Evolutionary conservation across 1,140 invertebrate genomes (phyloP), one percentile per base, ranked within the genome.

Genomic region (Meloidogyne hapla): DNA sequence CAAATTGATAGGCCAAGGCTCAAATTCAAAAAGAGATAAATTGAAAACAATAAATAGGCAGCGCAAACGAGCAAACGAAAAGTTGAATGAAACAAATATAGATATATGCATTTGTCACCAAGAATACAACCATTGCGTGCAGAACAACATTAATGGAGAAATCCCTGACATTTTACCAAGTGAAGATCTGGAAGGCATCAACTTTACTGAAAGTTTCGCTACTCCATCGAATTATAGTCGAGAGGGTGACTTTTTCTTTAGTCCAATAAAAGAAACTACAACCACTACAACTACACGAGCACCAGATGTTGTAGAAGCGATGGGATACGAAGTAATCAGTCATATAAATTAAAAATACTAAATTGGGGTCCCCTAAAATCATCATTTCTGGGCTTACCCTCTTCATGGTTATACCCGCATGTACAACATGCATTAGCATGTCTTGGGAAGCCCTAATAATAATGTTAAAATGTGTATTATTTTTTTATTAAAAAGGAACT

Each of bases 71-170:
- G 3, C 15, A 56, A 56, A 56, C 0, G 18, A 56, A 21, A 56
- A n/a, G n/a, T 56, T 56, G n/a, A 56, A 56, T 4, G 33, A 77
- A 40, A 56, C 23, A 28, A 40, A 63, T 18, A 63, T 80, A 76
- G 74, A 81, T 78, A 10, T 82, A 25, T 79, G 79, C 33, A 45
- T 80, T 21, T 85, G 83, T 70, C 84, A 85, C 67, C 74, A 75
- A 23, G 85, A 87, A 38, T 86, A 86, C 79, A 86, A 86, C 28
- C 84, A 86, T 45, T 86, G 84, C 67, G 76, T 86, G 15, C 77
- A 75, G 21, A 86, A 81, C 38, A 81, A 82, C 62, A 77, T 81
- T 26, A 87, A 85, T 65, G 85, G 83, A 5, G 66, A 87, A n/a
- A 87, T 86, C 40, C 82, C 84, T 18, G 84, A 86, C 61, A 85